Evolutionary conservation across 2,797 vertebrate species (phyloP).

Genomic region (Coccyzus lansbergi): DNA sequence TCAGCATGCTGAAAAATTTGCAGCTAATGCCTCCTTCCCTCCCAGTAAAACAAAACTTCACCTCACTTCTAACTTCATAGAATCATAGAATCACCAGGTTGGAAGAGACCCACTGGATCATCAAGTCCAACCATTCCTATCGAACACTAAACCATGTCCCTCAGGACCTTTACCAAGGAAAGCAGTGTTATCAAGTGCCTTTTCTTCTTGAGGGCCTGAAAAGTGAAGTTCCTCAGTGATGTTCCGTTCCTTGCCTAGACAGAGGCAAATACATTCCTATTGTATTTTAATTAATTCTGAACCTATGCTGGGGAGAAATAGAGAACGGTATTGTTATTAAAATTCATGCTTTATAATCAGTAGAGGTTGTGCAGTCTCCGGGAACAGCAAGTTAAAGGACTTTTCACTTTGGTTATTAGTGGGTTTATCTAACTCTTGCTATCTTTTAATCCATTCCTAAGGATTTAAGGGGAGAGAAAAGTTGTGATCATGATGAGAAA

Average conservation of each 20-base stretch:
- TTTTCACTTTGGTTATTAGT: background rate
- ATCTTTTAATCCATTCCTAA: background rate
- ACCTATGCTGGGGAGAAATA: background rate
- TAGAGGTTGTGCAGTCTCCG: background rate
- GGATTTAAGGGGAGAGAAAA: background rate
- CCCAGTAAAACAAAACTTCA: background rate
- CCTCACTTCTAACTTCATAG: background rate
- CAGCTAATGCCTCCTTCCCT: background rate
- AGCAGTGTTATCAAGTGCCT: background rate
- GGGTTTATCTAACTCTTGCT: background rate
- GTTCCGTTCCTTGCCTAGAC: background rate
- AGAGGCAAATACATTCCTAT: background rate
- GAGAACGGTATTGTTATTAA: conserved; percentile 1
- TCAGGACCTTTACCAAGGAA: background rate
- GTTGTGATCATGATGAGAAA: background rate
- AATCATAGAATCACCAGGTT: too few relatives aligned
- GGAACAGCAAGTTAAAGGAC: background rate
- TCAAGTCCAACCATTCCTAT: too few relatives aligned
- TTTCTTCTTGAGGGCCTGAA: background rate
- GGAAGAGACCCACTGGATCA: too few relatives aligned
- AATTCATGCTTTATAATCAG: conserved; percentile 24
- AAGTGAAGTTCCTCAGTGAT: background rate
- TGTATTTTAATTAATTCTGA: conserved; percentile 27
- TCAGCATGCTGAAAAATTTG: background rate
- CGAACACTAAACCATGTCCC: too few relatives aligned